These are phyloP conservation scores for Hypena proboscidalis DNA, from an alignment of 2,888 invertebrate species.

Conservation along the genomic window DNA sequence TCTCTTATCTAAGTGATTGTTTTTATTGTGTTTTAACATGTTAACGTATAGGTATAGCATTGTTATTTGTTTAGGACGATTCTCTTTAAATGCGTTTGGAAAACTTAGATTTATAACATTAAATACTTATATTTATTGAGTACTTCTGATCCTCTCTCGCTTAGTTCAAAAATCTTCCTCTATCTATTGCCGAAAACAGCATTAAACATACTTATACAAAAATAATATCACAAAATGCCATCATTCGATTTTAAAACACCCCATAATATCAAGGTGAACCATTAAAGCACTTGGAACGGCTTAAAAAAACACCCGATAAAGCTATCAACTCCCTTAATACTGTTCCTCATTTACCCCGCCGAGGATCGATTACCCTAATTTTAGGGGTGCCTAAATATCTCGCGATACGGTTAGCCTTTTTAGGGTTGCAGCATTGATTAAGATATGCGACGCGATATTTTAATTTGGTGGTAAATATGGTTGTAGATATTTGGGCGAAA, in stretches of 20 bases:
- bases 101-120: no score
- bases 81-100: not conserved
- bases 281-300: conserved; percentile 44
- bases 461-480: not conserved
- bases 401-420: conserved; percentile 51
- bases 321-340: conserved; percentile 60
- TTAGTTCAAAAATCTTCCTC: no score
- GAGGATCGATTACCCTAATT: conserved; percentile 65
- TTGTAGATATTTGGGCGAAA: no score
- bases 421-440: conserved; percentile 11
- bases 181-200: no score
- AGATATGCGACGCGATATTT: conserved; percentile 3
- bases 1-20: conserved; percentile 28
- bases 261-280: conserved; percentile 19
- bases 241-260: conserved; percentile 7
- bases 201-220: no score
- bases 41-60: conserved; percentile 1
- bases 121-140: no score
- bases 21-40: conserved; percentile 23
- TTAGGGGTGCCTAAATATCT: conserved; percentile 60
- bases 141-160: no score
- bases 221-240: not conserved
- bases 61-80: not conserved
- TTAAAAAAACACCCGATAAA: conserved; percentile 58
- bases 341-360: conserved; percentile 59